Percentiles rank a stretch among this genome's conserved stretches.
These are phyloP conservation scores for Dryoscopus gambensis DNA, from an alignment of 2,113 vertebrate genomes.

Conservation along the genomic window DNA sequence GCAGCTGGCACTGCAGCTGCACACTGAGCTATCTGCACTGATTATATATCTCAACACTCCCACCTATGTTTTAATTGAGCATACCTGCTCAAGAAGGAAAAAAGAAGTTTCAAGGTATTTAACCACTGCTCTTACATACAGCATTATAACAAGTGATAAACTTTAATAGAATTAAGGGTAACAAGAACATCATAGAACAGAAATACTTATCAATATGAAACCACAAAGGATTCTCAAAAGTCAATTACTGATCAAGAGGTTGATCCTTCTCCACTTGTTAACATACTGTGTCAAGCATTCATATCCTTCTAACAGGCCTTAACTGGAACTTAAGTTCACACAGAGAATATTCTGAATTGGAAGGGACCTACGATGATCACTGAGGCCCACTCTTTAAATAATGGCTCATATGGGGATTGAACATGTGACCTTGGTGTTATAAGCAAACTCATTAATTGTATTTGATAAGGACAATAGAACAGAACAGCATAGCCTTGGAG, in stretches of 20 bases:
- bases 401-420: accelerated
- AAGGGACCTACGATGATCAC: background rate
- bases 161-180: background rate
- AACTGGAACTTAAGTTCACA: background rate
- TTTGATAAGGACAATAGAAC: background rate
- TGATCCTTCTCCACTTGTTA: background rate
- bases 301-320: background rate
- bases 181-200: background rate
- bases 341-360: background rate
- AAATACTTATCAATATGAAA: background rate
- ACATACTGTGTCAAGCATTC: background rate
- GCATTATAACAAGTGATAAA: background rate
- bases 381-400: background rate
- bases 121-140: background rate
- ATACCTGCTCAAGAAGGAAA: background rate
- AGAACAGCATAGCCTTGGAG: background rate
- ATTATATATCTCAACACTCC: background rate
- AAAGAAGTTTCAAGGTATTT: background rate
- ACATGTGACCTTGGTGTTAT: background rate
- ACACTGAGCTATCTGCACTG: background rate
- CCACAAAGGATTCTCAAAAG: background rate
- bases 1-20: background rate
- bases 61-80: background rate
- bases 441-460: background rate
- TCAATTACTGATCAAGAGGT: background rate